Conservation (phyloP, 2,888 invertebrate species). For the Synanthedon andrenaeformis region DNA sequence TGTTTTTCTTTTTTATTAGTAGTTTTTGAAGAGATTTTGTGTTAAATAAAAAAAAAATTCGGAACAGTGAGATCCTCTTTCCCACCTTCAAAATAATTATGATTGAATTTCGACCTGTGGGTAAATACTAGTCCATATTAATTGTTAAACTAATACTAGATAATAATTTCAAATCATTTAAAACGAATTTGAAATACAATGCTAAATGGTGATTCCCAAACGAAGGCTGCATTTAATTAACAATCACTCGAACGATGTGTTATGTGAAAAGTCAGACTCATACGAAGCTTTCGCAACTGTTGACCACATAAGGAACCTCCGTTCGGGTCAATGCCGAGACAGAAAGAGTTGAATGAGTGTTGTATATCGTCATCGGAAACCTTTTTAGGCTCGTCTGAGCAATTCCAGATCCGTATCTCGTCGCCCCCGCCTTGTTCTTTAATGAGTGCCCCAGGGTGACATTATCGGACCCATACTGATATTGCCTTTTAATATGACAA, state of each 20-base stretch:
- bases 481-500: neutral
- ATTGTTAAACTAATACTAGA: no score
- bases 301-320: conserved; percentile 38
- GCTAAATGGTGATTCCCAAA: neutral
- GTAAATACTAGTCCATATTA: no score
- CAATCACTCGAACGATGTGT: neutral
- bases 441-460: conserved; percentile 45
- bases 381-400: conserved; percentile 45
- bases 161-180: no score
- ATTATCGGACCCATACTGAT: conserved; percentile 28
- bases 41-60: no score
- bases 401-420: conserved; percentile 30
- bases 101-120: no score
- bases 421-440: conserved; percentile 31
- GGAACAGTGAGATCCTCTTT: no score
- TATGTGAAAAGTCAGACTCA: conserved; percentile 15
- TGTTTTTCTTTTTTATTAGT: no score
- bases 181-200: neutral
- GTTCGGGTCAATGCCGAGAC: conserved; percentile 52
- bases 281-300: conserved; percentile 39
- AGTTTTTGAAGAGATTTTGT: no score
- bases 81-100: no score
- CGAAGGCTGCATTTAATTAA: neutral
- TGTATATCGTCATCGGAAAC: conserved; percentile 41
- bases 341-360: conserved; percentile 23